These are phyloP conservation scores for Linnaemya vulpina DNA, from an alignment of 2,888 invertebrate species.

Conservation along the genomic window DNA sequence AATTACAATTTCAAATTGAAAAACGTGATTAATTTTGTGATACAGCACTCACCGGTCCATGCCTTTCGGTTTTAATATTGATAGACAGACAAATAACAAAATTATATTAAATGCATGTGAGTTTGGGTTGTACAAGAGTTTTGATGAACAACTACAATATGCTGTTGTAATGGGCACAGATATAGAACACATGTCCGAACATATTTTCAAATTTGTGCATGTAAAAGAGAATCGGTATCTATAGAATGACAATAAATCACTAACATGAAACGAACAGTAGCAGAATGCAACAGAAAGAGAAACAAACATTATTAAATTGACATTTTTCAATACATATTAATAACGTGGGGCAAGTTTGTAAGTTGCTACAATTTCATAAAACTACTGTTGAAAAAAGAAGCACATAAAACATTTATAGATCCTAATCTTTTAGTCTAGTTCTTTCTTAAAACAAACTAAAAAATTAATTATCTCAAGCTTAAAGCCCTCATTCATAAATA, in stretches of 20 bases:
- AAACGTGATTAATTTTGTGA: background rate
- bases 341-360: background rate
- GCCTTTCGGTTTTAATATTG: conserved; percentile 14
- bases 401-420: too few relatives aligned
- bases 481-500: too few relatives aligned
- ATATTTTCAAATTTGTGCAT: background rate
- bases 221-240: conserved; percentile 27
- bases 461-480: too few relatives aligned
- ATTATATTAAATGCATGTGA: background rate
- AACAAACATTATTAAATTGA: conserved; percentile 49
- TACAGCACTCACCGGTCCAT: background rate
- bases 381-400: too few relatives aligned
- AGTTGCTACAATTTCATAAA: background rate
- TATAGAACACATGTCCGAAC: background rate
- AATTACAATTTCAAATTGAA: background rate
- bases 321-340: conserved; percentile 36
- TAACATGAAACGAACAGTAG: conserved; percentile 56
- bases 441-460: too few relatives aligned
- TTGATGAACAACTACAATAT: conserved; percentile 51
- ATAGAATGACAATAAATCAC: conserved; percentile 65
- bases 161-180: conserved; percentile 15
- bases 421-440: too few relatives aligned
- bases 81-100: conserved; percentile 40
- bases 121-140: conserved; percentile 32
- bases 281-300: conserved; percentile 19